Conservation (phyloP, 2,797 vertebrate species). For the Cyprinella venusta region DNA sequence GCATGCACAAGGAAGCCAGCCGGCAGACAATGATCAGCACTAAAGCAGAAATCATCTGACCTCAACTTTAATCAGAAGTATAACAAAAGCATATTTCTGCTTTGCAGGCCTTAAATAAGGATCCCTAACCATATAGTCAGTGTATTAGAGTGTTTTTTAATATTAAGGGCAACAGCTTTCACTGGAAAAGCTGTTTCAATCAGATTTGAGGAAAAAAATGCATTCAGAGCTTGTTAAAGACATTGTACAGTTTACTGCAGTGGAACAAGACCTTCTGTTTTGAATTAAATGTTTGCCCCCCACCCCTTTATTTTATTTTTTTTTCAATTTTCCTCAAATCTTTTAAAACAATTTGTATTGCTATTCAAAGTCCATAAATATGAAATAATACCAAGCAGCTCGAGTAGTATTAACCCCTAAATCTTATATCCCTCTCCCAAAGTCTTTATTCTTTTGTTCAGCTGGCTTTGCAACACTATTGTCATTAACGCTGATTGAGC, state of each 20-base stretch:
- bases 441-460: slow-evolving; percentile 31
- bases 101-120: slow-evolving; percentile 58
- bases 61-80: slow-evolving; percentile 59
- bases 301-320: background rate
- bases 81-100: slow-evolving; percentile 56
- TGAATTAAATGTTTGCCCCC: background rate
- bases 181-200: slow-evolving; percentile 84
- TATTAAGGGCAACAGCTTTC: slow-evolving; percentile 76
- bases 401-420: background rate
- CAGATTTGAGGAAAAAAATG: slow-evolving; percentile 81
- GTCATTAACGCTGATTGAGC: slow-evolving; percentile 46
- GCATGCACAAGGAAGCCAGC: slow-evolving; percentile 4
- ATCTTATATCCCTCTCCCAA: background rate
- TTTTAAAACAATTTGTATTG: background rate
- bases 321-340: background rate
- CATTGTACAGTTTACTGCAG: slow-evolving; percentile 71
- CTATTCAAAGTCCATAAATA: slow-evolving; percentile 1
- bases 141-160: slow-evolving; percentile 84
- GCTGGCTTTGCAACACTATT: slow-evolving; percentile 29
- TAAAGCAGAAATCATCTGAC: slow-evolving; percentile 49
- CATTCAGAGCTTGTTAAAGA: slow-evolving; percentile 87
- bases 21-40: slow-evolving; percentile 14
- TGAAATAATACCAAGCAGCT: background rate
- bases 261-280: background rate
- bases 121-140: slow-evolving; percentile 67